A percentile compares a stretch with the other conserved stretches of the same genome.
These are phyloP conservation scores for Clarias batrachus DNA, from an alignment of 2,113 vertebrate genomes.

Conservation along the genomic window DNA sequence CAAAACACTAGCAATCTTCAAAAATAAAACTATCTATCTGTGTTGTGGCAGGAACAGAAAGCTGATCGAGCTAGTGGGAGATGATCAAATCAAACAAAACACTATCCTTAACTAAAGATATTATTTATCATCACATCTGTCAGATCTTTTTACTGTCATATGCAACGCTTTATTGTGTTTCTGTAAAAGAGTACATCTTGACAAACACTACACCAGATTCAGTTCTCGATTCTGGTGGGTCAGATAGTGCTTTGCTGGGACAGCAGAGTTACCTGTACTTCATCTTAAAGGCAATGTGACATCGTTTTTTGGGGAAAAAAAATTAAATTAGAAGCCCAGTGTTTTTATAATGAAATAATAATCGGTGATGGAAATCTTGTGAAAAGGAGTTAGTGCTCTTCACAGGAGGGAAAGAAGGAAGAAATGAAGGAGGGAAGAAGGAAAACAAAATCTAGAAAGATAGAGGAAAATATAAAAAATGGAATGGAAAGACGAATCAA, in stretches of 20 bases:
- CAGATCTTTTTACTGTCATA: neutral
- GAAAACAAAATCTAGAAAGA: too few relatives aligned
- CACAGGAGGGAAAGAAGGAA: too few relatives aligned
- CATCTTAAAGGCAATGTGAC: too few relatives aligned
- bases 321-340: too few relatives aligned
- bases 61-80: neutral
- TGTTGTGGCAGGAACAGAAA: neutral
- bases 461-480: too few relatives aligned
- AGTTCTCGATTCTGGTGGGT: neutral
- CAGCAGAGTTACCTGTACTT: neutral
- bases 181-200: neutral
- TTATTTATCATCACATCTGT: neutral
- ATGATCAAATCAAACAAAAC: neutral
- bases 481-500: too few relatives aligned
- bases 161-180: neutral
- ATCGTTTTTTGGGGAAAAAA: neutral
- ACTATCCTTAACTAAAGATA: neutral
- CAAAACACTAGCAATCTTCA: slow-evolving; percentile 33
- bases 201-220: neutral
- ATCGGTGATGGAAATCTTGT: too few relatives aligned
- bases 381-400: neutral
- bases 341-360: too few relatives aligned
- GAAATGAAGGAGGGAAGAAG: too few relatives aligned
- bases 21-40: slow-evolving; percentile 7
- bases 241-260: neutral